Base-by-base conservation (phyloP, 2,113 vertebrate species). In the Zosterops pallidus region DNA sequence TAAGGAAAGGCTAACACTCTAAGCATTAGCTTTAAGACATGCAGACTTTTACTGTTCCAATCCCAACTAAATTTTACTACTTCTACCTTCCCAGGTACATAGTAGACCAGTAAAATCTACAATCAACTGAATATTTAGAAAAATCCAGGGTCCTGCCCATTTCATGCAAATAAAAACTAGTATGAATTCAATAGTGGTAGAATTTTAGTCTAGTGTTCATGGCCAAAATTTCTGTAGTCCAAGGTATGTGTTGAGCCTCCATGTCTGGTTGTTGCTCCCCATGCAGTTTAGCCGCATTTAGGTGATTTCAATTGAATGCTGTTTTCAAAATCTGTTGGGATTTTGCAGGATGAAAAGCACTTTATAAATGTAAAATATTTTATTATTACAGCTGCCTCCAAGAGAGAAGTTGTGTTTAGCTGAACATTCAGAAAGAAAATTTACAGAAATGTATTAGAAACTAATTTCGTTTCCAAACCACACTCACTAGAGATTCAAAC, bases 401-500 rank as follows among this genome's bases (percentile, higher is more conserved):
- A 92, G 75, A 77, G 50, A 88, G 60, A 78, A 83, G 46, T 55
- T 92, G 46, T 77, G 25, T 82, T 94, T 96, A 95, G 67, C 42
- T 89, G 93, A 89, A 70, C 35, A 64, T 76, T 91, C 15, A 0
- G 75, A 77, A 94, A 78, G 76, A 92, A 86, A 90, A 87, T 95
- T 60, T 94, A 91, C 75, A 91, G 83, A 96, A 94, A 95, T 91
- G 86, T 96, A 94, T 91, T 93, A 90, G 87, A 91, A 92, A 60
- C 57, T 82, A 92, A 95, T 89, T 94, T 95, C 16, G 7, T 56
- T 95, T 96, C 92, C 95, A 97, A 86, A 82, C 81, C 90, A 87
- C 80, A 87, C 55, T 86, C 83, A 83, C 64, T 81, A 83, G 68
- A 90, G 90, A 84, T 83, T 94, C 60, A 64, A 79, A 83, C 70